Conservation (phyloP, 1,140 invertebrate species). For the Zaprionus nigranus region DNA sequence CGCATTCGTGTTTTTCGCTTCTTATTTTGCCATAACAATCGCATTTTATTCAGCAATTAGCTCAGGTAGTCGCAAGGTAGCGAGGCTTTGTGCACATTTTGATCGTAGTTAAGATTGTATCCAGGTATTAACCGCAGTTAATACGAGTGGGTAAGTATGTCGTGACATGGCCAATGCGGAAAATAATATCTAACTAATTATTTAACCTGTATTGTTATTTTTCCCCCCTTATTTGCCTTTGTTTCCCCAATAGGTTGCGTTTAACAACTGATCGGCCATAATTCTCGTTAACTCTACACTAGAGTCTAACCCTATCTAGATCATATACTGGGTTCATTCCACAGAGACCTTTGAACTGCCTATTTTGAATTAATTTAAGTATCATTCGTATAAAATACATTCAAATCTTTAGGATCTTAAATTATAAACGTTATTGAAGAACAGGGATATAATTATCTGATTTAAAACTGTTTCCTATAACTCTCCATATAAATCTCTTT, state of each 20-base stretch:
- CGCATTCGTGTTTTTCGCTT: constrained; percentile 18
- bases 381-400: too few relatives aligned
- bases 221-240: neutral
- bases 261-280: constrained; percentile 28
- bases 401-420: too few relatives aligned
- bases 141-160: constrained; percentile 28
- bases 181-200: constrained; percentile 42
- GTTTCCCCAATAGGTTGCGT: constrained; percentile 3
- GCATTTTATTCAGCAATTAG: constrained; percentile 52
- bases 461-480: too few relatives aligned
- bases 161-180: constrained; percentile 48
- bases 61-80: constrained; percentile 34
- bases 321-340: neutral
- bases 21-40: constrained; percentile 39
- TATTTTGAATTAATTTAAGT: too few relatives aligned
- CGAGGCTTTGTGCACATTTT: constrained; percentile 34
- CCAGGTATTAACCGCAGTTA: constrained; percentile 36
- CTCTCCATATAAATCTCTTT: too few relatives aligned
- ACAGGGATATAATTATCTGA: too few relatives aligned
- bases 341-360: neutral
- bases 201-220: constrained; percentile 10
- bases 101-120: constrained; percentile 49
- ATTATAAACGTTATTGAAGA: too few relatives aligned
- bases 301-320: neutral
- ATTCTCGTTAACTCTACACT: constrained; percentile 1